Percentiles rank a stretch among this genome's conserved stretches.
Evolutionary conservation across 2,113 vertebrate genomes (phyloP).

Genomic region (Leuciscus idus): DNA sequence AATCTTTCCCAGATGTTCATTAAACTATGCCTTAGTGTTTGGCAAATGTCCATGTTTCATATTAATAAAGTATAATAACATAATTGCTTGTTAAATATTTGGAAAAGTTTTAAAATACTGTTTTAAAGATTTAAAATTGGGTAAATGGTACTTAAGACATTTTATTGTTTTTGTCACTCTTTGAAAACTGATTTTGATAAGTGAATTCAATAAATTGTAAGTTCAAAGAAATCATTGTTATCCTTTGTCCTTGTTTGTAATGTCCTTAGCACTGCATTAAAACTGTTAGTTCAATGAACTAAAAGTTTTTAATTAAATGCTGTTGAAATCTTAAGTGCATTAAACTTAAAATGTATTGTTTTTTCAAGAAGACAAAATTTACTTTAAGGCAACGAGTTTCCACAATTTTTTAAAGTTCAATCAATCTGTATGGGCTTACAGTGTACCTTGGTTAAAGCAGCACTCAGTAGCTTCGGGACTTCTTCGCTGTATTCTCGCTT

Average conservation of each 20-base stretch:
- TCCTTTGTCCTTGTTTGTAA: neutral
- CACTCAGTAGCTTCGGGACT: no score
- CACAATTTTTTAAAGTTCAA: no score
- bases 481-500: no score
- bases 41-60: neutral
- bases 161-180: neutral
- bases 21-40: neutral
- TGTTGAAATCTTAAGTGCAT: no score
- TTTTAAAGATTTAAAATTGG: neutral
- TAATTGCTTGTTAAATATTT: neutral
- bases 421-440: no score
- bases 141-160: neutral
- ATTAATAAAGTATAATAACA: neutral
- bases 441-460: no score
- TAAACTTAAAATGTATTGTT: no score
- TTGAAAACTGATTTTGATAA: neutral
- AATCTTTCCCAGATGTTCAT: neutral
- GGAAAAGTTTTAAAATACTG: neutral
- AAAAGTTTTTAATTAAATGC: no score
- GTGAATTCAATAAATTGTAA: slow-evolving; percentile 13
- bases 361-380: no score
- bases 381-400: no score
- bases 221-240: neutral
- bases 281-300: no score
- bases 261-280: neutral